Conservation (phyloP, 2,888 invertebrate species). For the Lithophane leautieri region DNA sequence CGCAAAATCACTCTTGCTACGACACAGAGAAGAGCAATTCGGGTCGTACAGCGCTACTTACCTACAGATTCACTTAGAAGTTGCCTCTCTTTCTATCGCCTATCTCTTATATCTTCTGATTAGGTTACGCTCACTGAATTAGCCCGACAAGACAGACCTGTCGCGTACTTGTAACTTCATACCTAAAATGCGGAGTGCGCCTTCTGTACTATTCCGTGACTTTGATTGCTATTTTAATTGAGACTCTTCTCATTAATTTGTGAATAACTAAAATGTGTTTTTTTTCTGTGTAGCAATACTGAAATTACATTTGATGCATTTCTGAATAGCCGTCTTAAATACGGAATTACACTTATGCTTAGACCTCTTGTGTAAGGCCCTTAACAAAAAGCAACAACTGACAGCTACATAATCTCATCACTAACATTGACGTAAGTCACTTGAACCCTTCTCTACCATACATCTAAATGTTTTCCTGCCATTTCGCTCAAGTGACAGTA, state of each 20-base stretch:
- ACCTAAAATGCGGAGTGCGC: too few relatives aligned
- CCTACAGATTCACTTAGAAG: too few relatives aligned
- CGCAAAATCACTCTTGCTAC: too few relatives aligned
- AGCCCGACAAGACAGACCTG: too few relatives aligned
- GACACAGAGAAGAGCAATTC: too few relatives aligned
- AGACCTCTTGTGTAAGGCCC: neutral
- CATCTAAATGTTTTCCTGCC: slow-evolving; percentile 39
- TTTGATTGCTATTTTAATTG: neutral
- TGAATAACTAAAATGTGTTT: neutral
- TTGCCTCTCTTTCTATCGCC: too few relatives aligned
- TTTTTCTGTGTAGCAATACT: neutral
- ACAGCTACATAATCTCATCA: slow-evolving; percentile 4
- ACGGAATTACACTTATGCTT: neutral
- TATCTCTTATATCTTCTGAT: too few relatives aligned
- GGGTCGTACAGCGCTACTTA: too few relatives aligned
- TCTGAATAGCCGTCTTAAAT: neutral
- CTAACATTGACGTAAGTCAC: neutral
- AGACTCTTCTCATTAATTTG: neutral
- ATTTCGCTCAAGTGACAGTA: slow-evolving; percentile 35
- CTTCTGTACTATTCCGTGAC: too few relatives aligned
- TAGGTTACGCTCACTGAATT: too few relatives aligned
- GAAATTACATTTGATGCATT: neutral
- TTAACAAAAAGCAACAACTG: slow-evolving; percentile 6
- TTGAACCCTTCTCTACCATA: neutral
- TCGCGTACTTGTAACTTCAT: too few relatives aligned